phyloP scores from a whole-genome alignment of 1,140 invertebrate species.

The Parapsyche elsis region DNA sequence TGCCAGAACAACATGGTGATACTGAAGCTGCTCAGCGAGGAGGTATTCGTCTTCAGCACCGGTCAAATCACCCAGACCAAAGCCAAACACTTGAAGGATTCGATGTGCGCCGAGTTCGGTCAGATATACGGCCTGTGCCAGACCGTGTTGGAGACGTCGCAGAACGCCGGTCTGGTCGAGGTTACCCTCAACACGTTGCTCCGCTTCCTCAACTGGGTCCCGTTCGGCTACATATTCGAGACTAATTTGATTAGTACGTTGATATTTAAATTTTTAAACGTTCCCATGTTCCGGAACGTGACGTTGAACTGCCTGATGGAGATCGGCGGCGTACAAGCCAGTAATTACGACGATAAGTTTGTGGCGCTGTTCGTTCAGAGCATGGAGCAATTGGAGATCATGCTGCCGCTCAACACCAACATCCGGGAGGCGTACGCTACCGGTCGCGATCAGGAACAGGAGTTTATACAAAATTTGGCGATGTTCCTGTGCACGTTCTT shows the following conservation, averaged over 20 bases:
- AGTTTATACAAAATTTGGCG: slow-evolving; percentile 98
- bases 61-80: slow-evolving; percentile 99
- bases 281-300: slow-evolving; percentile 98
- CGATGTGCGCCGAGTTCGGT: slow-evolving; percentile 99
- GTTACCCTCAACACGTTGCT: slow-evolving; percentile 96
- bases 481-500: slow-evolving; percentile 97
- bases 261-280: slow-evolving; percentile 97
- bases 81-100: slow-evolving; percentile 98
- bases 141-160: slow-evolving; percentile 97
- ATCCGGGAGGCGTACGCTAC: slow-evolving; percentile 93
- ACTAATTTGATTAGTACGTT: slow-evolving; percentile 96
- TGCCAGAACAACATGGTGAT: slow-evolving; percentile 99
- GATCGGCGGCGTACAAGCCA: slow-evolving; percentile 89
- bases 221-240: slow-evolving; percentile 99
- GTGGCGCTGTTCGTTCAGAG: slow-evolving; percentile 88
- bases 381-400: slow-evolving; percentile 91
- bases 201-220: slow-evolving; percentile 99
- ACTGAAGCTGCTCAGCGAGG: slow-evolving; percentile 96
- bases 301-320: slow-evolving; percentile 98
- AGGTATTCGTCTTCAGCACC: slow-evolving; percentile 98
- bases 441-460: slow-evolving; percentile 96
- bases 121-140: slow-evolving; percentile 98
- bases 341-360: slow-evolving; percentile 94
- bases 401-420: slow-evolving; percentile 91
- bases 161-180: slow-evolving; percentile 93